Conservation (phyloP, 1,140 invertebrate species). For the Tribolium castaneum region DNA sequence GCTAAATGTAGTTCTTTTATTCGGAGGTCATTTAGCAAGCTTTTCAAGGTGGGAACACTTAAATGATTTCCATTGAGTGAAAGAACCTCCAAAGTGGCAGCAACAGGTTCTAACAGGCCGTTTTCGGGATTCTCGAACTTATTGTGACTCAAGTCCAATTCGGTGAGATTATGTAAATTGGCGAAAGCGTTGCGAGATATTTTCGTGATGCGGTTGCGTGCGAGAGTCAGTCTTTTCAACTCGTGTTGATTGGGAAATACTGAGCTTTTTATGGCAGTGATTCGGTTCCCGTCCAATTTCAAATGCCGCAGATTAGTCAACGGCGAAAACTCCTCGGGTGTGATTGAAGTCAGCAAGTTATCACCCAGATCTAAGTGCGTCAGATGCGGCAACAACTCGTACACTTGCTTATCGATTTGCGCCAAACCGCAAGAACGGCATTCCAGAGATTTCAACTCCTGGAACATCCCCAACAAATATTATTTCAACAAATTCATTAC, state of each 20-base stretch:
- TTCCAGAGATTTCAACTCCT: constrained; percentile 75
- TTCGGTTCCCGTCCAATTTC: constrained; percentile 79
- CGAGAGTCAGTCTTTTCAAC: constrained; percentile 70
- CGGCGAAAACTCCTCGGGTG: constrained; percentile 75
- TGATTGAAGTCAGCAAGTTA: constrained; percentile 79
- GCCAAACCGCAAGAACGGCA: constrained; percentile 77
- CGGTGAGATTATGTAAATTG: constrained; percentile 72
- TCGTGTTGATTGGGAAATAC: constrained; percentile 73
- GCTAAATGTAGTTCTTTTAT: constrained; percentile 71
- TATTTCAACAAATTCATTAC: too few relatives aligned
- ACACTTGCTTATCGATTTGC: constrained; percentile 78
- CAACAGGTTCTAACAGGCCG: constrained; percentile 68
- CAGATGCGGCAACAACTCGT: constrained; percentile 74
- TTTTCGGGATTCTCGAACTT: constrained; percentile 74
- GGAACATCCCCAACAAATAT: constrained; percentile 54
- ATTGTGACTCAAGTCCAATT: constrained; percentile 79
- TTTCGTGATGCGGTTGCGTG: constrained; percentile 76
- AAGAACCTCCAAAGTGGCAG: constrained; percentile 70
- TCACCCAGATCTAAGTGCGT: constrained; percentile 79
- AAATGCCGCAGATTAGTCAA: constrained; percentile 75
- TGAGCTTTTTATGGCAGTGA: constrained; percentile 75
- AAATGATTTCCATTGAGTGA: constrained; percentile 75
- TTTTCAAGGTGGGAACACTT: constrained; percentile 62
- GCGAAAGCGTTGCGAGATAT: constrained; percentile 74
- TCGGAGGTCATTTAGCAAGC: constrained; percentile 67